Conservation (phyloP, 2,888 invertebrate genomes). For the Silvanus unidentatus region DNA sequence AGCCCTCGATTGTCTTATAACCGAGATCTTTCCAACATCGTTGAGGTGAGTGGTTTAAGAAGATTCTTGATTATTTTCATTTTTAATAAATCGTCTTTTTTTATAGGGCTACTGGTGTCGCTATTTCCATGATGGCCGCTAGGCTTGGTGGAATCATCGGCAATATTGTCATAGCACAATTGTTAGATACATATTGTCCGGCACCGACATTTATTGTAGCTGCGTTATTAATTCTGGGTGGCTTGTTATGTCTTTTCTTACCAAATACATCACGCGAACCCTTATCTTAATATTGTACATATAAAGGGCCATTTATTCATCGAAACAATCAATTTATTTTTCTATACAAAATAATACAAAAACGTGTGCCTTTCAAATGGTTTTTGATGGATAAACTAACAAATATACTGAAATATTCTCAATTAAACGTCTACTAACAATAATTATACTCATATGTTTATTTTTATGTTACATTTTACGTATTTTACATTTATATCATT, state of each 20-base stretch:
- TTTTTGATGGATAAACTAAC: no score
- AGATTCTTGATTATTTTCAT: neutral
- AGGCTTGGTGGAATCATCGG: conserved; percentile 85
- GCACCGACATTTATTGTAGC: conserved; percentile 90
- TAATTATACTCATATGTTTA: no score
- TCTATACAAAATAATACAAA: no score
- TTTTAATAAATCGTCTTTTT: conserved; percentile 12
- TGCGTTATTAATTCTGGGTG: conserved; percentile 76
- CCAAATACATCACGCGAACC: conserved; percentile 86
- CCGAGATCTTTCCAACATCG: conserved; percentile 89
- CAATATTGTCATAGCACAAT: conserved; percentile 80
- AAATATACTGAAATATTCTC: no score
- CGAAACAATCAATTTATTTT: no score
- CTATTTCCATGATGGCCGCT: conserved; percentile 84
- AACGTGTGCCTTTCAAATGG: no score
- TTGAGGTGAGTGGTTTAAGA: conserved; percentile 56
- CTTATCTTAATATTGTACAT: conserved; percentile 37
- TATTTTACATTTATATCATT: no score
- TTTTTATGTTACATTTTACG: no score
- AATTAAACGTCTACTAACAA: no score
- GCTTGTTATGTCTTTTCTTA: conserved; percentile 78
- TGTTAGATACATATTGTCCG: conserved; percentile 83
- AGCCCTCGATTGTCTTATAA: conserved; percentile 85
- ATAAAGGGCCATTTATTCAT: no score
- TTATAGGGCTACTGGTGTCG: conserved; percentile 81